A percentile compares a stretch with the other conserved stretches of the same genome.
Evolutionary conservation across 2,113 vertebrate species (phyloP).

Genomic region (Furnarius figulus): DNA sequence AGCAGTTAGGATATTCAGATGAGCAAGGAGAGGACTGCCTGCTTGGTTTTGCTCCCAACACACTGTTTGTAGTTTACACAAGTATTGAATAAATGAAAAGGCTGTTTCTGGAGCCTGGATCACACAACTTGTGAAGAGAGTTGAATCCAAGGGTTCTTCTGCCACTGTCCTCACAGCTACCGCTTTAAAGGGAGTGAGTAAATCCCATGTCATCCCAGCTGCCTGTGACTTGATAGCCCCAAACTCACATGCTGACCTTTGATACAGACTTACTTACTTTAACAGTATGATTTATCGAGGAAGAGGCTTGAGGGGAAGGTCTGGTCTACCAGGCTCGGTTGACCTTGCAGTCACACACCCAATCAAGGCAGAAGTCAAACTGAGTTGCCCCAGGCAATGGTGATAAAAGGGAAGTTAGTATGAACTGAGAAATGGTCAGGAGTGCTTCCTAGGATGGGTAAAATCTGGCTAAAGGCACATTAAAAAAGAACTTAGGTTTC

Average conservation of each 20-base stretch:
- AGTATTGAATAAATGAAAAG: background rate
- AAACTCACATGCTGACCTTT: background rate
- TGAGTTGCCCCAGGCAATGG: background rate
- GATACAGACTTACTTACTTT: background rate
- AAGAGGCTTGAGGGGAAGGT: background rate
- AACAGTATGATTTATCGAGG: background rate
- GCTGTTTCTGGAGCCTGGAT: background rate
- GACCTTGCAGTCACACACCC: background rate
- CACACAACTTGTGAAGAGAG: background rate
- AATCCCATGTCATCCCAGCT: background rate
- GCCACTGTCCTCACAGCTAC: background rate
- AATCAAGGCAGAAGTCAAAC: background rate
- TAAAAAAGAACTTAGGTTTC: background rate
- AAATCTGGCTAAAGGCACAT: background rate
- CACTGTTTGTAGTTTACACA: background rate
- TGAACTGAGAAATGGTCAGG: background rate
- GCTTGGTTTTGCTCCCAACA: background rate
- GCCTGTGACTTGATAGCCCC: background rate
- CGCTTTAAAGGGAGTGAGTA: background rate
- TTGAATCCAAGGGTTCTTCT: background rate
- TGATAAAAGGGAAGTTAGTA: background rate
- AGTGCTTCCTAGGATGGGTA: background rate
- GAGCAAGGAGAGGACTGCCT: background rate
- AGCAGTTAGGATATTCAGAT: background rate
- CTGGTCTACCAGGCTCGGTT: conserved; percentile 6